Conservation (phyloP, 2,113 vertebrate species). For the Rhagologus leucostigma region DNA sequence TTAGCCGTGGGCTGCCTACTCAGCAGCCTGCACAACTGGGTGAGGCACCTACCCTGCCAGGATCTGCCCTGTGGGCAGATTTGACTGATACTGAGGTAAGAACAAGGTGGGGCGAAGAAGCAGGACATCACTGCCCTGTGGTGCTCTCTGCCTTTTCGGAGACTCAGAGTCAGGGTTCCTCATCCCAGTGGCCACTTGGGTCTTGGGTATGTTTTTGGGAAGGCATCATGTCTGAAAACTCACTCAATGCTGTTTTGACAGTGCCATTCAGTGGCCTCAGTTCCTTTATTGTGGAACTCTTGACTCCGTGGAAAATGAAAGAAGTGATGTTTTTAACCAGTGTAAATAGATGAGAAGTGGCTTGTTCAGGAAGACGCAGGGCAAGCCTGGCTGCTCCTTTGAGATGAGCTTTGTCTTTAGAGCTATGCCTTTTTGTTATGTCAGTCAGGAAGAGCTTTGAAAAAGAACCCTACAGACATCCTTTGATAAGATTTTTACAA, state of each 20-base stretch:
- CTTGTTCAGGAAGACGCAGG: neutral
- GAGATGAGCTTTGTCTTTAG: slow-evolving; percentile 37
- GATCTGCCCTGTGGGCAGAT: neutral
- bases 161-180: neutral
- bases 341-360: slow-evolving; percentile 20
- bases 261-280: neutral
- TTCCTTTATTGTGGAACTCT: neutral
- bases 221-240: neutral
- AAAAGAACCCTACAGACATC: slow-evolving; percentile 25
- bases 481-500: slow-evolving; percentile 59
- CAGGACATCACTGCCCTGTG: neutral
- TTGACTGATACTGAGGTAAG: neutral
- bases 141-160: neutral
- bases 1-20: neutral
- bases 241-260: neutral
- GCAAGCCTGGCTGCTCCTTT: slow-evolving; percentile 17
- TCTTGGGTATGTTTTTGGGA: neutral
- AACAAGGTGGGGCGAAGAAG: neutral
- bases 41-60: neutral
- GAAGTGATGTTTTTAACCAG: neutral
- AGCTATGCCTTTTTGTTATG: slow-evolving; percentile 18
- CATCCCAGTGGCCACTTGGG: neutral
- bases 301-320: neutral
- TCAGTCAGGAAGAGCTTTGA: slow-evolving; percentile 49
- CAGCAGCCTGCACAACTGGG: neutral